Evolutionary conservation across 2,113 vertebrate species (phyloP).

Genomic region (Chaetops frenatus): DNA sequence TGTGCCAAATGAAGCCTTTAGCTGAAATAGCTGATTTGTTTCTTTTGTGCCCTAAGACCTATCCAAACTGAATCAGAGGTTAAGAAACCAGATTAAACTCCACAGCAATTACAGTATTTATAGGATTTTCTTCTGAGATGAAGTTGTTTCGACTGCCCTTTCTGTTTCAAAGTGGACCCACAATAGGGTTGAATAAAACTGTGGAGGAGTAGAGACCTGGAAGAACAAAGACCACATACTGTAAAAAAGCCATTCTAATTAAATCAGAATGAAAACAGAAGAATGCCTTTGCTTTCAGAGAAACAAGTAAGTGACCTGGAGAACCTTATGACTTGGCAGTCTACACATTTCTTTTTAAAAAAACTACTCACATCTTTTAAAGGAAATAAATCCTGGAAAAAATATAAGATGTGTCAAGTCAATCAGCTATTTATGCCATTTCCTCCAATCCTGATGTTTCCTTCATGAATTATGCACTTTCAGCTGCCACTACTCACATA

Average conservation of each 20-base stretch:
- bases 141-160: conserved; percentile 47
- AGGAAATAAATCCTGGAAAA: conserved; percentile 41
- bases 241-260: conserved; percentile 53
- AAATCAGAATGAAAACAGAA: conserved; percentile 52
- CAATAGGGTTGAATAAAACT: conserved; percentile 27
- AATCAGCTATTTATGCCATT: conserved; percentile 56
- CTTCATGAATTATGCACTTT: conserved; percentile 64
- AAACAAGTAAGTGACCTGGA: neutral
- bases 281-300: conserved; percentile 32
- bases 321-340: conserved; percentile 38
- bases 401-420: conserved; percentile 39
- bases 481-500: conserved; percentile 52
- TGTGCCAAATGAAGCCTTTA: conserved; percentile 28
- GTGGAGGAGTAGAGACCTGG: neutral
- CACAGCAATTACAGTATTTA: conserved; percentile 40
- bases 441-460: conserved; percentile 52
- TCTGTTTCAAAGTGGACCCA: conserved; percentile 22
- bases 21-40: conserved; percentile 9
- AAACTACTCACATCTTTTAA: conserved; percentile 27
- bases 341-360: conserved; percentile 5
- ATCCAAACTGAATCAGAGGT: conserved; percentile 45
- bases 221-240: conserved; percentile 54
- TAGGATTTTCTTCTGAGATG: conserved; percentile 45
- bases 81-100: conserved; percentile 51
- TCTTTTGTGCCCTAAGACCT: conserved; percentile 19